These are phyloP conservation scores for Oscheius sp. DNA, from an alignment of 2,888 invertebrate genomes.

Conservation along the genomic window DNA sequence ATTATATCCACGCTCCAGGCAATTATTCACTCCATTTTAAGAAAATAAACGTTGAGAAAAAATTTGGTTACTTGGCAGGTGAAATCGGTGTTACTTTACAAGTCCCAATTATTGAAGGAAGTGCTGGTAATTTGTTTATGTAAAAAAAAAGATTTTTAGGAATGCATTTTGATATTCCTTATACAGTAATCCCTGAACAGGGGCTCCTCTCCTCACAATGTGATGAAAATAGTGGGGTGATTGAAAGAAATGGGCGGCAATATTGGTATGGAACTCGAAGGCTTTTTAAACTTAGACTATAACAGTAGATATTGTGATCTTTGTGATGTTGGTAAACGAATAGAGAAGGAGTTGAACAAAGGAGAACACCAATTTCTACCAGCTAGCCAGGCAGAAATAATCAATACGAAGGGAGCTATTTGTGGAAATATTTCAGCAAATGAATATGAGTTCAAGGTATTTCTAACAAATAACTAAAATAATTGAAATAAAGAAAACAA, in stretches of 20 bases:
- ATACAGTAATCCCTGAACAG: conserved; percentile 68
- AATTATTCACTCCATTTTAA: conserved; percentile 67
- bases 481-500: conserved; percentile 48
- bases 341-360: conserved; percentile 62
- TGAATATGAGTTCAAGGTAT: conserved; percentile 47
- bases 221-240: conserved; percentile 66
- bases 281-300: too few relatives aligned
- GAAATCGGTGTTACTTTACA: conserved; percentile 69
- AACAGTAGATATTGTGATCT: conserved; percentile 69
- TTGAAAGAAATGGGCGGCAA: conserved; percentile 66
- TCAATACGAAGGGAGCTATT: conserved; percentile 32
- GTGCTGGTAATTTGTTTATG: conserved; percentile 51
- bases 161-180: conserved; percentile 68
- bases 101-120: conserved; percentile 68
- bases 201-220: conserved; percentile 66
- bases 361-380: conserved; percentile 48
- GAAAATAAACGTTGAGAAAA: conserved; percentile 57
- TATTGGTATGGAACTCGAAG: conserved; percentile 54
- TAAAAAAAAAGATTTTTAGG: conserved; percentile 35
- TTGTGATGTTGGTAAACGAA: conserved; percentile 59
- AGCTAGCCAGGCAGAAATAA: conserved; percentile 24
- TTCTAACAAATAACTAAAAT: conserved; percentile 19
- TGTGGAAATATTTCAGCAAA: conserved; percentile 44
- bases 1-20: conserved; percentile 68
- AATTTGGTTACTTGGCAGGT: conserved; percentile 64